Evolutionary conservation across 2,888 invertebrate species (phyloP).

Genomic region (Ophion ellenae): DNA sequence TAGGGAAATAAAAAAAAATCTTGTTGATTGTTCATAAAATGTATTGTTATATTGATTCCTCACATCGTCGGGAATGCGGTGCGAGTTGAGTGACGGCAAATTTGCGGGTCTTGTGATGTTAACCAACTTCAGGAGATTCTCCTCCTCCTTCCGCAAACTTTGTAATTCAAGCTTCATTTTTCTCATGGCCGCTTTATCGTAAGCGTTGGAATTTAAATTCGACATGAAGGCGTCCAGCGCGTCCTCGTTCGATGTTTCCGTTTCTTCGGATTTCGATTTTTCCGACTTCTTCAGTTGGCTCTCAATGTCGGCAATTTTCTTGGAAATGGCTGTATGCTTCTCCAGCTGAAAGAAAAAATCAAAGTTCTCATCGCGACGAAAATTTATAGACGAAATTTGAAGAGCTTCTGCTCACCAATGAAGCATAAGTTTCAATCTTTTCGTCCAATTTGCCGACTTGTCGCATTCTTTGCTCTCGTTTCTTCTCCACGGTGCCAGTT

Average conservation of each 20-base stretch:
- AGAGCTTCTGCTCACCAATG: conserved; percentile 85
- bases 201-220: conserved; percentile 84
- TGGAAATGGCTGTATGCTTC: conserved; percentile 85
- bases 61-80: conserved; percentile 58
- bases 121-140: conserved; percentile 88
- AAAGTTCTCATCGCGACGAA: background rate
- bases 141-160: conserved; percentile 89
- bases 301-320: conserved; percentile 87
- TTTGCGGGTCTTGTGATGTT: conserved; percentile 90
- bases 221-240: conserved; percentile 94
- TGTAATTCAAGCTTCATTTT: conserved; percentile 89
- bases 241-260: conserved; percentile 86
- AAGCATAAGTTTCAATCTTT: conserved; percentile 88
- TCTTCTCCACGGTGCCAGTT: conserved; percentile 96
- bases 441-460: conserved; percentile 86
- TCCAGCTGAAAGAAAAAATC: conserved; percentile 84
- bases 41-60: conserved; percentile 31
- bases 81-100: conserved; percentile 85
- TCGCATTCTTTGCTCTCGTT: conserved; percentile 91
- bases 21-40: conserved; percentile 5
- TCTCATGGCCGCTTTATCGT: conserved; percentile 86
- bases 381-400: background rate
- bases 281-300: conserved; percentile 82
- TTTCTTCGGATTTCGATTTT: conserved; percentile 82
- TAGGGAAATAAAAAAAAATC: background rate